Conservation (phyloP, 2,113 vertebrate species). For the Callipepla squamata region DNA sequence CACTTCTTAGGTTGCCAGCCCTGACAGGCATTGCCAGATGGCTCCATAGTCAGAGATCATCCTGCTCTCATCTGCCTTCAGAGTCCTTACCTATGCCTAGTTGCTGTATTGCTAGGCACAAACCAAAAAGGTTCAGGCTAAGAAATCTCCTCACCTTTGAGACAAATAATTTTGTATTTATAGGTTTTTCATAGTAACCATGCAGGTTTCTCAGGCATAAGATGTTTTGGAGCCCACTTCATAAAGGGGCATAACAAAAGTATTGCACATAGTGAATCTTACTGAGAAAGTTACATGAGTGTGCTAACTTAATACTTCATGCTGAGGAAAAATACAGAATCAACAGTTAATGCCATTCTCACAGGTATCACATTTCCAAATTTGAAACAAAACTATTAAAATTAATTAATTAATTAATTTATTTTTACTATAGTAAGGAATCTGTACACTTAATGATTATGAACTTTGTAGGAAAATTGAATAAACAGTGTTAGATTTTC, state of each 20-base stretch:
- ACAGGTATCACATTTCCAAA: background rate
- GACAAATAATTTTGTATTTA: background rate
- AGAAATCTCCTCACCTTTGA: background rate
- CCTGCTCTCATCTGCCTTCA: background rate
- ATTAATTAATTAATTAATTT: background rate
- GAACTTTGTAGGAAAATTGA: background rate
- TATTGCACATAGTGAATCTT: background rate
- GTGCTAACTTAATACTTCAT: background rate
- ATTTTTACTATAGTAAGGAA: background rate
- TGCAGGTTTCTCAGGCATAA: background rate
- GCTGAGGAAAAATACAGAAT: background rate
- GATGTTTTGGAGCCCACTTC: background rate
- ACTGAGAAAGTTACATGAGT: background rate
- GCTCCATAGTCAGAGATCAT: background rate
- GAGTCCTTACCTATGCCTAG: background rate
- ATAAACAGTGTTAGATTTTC: background rate
- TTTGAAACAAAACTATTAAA: background rate
- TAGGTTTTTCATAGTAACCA: background rate
- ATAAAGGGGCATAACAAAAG: background rate
- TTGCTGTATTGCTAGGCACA: rapidly evolving
- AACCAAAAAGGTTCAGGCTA: background rate
- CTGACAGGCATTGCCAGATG: background rate
- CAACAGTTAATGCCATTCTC: background rate
- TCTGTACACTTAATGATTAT: background rate
- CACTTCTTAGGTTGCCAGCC: background rate